These are phyloP conservation scores for Melipona quadrifasciata DNA, from an alignment of 1,140 invertebrate genomes.

Conservation along the genomic window DNA sequence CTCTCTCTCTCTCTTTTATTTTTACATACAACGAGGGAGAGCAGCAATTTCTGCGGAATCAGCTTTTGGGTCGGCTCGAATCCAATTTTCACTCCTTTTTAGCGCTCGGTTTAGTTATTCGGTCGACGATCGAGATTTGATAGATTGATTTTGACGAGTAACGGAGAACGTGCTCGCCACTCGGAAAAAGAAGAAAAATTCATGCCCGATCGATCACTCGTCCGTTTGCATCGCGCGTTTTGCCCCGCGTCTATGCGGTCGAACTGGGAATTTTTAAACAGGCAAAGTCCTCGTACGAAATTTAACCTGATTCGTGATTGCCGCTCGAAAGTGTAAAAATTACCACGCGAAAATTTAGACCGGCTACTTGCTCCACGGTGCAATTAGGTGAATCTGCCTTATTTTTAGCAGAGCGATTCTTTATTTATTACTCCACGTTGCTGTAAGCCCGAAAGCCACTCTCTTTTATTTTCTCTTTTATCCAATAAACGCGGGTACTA, in stretches of 20 bases:
- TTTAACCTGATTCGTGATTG: too few species aligned
- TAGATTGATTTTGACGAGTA: too few species aligned
- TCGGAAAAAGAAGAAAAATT: too few species aligned
- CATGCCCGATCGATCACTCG: too few species aligned
- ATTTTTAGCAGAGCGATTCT: neutral
- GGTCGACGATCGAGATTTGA: neutral
- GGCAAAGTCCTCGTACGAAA: too few species aligned
- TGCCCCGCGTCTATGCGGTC: too few species aligned
- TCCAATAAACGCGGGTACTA: neutral
- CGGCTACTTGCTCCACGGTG: neutral
- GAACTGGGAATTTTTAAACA: too few species aligned
- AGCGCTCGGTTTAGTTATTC: neutral
- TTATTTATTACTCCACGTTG: too few species aligned
- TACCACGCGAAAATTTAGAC: too few species aligned
- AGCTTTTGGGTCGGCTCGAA: neutral
- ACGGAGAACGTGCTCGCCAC: too few species aligned
- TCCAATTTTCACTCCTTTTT: neutral
- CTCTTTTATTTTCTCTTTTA: neutral
- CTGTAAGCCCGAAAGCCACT: neutral
- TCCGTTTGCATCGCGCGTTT: too few species aligned
- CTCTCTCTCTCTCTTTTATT: neutral
- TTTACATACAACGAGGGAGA: neutral
- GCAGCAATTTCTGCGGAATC: neutral
- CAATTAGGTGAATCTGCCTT: neutral
- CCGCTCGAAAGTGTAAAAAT: too few species aligned